A percentile compares a stretch with the other conserved stretches of the same genome.
These are phyloP conservation scores for Aldrovandia affinis DNA, from an alignment of 2,797 vertebrate genomes.

Conservation along the genomic window DNA sequence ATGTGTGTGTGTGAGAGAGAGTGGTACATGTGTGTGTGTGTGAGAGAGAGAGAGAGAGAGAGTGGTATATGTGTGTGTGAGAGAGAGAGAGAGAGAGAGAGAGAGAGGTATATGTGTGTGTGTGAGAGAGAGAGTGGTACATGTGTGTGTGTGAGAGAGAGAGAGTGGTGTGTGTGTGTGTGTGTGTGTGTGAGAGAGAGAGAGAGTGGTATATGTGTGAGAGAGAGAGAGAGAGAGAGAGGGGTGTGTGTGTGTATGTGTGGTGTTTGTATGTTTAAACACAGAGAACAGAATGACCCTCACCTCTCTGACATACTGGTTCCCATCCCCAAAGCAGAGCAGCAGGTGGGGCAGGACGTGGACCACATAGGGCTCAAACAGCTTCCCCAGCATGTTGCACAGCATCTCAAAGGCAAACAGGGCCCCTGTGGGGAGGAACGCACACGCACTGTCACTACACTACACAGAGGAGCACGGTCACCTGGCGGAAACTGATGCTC, in stretches of 20 bases:
- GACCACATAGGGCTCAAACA: constrained; percentile 97
- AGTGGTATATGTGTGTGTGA: neutral
- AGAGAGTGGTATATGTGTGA: neutral
- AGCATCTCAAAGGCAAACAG: constrained; percentile 99
- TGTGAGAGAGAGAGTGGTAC: neutral
- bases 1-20: neutral
- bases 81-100: neutral
- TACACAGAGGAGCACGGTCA: neutral
- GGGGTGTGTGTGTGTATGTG: neutral
- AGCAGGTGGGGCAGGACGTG: constrained; percentile 94
- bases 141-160: neutral
- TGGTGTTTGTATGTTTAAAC: no score
- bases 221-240: neutral
- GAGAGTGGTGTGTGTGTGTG: no score
- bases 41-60: neutral
- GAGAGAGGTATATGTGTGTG: no score
- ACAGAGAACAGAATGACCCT: constrained; percentile 34
- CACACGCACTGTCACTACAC: neutral
- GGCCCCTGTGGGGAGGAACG: constrained; percentile 73
- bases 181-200: neutral
- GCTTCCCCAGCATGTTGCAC: constrained; percentile 96
- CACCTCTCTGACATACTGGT: constrained; percentile 98
- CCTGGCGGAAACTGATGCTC: no score
- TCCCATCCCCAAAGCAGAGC: constrained; percentile 97
- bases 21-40: constrained; percentile 9